Conservation (phyloP, 2,888 invertebrate species). For the Spodoptera picta region DNA sequence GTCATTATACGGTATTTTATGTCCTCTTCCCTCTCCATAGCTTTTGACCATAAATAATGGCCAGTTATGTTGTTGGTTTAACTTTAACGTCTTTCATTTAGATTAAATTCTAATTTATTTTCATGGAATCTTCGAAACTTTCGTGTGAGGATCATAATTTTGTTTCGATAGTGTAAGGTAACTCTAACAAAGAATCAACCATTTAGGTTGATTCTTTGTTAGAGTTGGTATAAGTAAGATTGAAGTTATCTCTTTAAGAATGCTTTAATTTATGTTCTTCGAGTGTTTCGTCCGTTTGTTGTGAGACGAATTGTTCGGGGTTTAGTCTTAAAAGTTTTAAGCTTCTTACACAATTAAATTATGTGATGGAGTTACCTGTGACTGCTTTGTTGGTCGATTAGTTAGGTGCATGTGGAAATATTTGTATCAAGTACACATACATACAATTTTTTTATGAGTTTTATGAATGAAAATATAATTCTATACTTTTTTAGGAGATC, state of each 20-base stretch:
- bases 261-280: no score
- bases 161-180: constrained; percentile 54
- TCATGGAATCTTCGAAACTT: constrained; percentile 66
- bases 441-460: no score
- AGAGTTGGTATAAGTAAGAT: constrained; percentile 29
- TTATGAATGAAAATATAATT: background rate
- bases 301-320: no score
- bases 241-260: background rate
- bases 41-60: constrained; percentile 79
- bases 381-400: no score
- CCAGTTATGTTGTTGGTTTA: constrained; percentile 84
- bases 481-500: background rate
- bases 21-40: constrained; percentile 67
- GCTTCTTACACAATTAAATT: no score
- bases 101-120: constrained; percentile 82
- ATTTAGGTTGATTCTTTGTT: constrained; percentile 50
- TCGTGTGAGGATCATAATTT: constrained; percentile 58
- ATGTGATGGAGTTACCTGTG: no score
- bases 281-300: no score
- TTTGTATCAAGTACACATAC: no score
- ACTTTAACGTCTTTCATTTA: constrained; percentile 79
- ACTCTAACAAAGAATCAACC: no score
- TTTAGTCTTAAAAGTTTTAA: no score
- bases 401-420: no score
- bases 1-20: constrained; percentile 81